Conservation (phyloP, 2,797 vertebrate species). For the Babyrousa celebensis region DNA sequence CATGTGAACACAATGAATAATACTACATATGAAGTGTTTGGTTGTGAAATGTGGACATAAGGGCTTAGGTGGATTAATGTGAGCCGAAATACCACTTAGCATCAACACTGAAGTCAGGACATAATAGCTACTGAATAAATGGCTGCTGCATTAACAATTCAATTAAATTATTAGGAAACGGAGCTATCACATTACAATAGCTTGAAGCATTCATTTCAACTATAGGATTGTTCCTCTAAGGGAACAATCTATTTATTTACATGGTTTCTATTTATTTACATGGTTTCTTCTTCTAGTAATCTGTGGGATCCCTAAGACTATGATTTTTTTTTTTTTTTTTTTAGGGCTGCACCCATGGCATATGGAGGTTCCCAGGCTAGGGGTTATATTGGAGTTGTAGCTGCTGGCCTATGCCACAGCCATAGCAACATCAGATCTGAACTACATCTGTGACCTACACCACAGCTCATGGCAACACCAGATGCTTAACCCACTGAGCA, state of each 20-base stretch:
- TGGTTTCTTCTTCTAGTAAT: slow-evolving; percentile 44
- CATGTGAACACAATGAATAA: not conserved
- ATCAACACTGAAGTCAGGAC: not conserved
- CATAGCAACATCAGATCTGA: too few species aligned
- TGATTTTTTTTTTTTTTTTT: too few species aligned
- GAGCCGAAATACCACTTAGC: not conserved
- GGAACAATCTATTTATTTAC: not conserved
- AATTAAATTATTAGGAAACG: slow-evolving; percentile 11
- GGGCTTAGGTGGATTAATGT: not conserved
- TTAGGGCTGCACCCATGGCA: too few species aligned
- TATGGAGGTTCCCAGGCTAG: too few species aligned
- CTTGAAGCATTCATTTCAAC: not conserved
- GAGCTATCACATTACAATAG: not conserved
- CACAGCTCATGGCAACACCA: too few species aligned
- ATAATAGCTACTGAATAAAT: not conserved
- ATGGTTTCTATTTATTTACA: slow-evolving; percentile 26
- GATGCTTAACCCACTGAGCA: too few species aligned
- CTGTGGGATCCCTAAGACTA: not conserved
- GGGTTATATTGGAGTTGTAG: too few species aligned
- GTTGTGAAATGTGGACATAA: not conserved
- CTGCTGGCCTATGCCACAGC: too few species aligned
- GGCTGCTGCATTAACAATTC: not conserved
- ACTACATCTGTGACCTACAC: too few species aligned
- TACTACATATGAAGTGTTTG: not conserved
- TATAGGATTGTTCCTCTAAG: not conserved